These are phyloP conservation scores for Nomada goodeniana DNA, from an alignment of 2,888 invertebrate genomes.

Conservation along the genomic window DNA sequence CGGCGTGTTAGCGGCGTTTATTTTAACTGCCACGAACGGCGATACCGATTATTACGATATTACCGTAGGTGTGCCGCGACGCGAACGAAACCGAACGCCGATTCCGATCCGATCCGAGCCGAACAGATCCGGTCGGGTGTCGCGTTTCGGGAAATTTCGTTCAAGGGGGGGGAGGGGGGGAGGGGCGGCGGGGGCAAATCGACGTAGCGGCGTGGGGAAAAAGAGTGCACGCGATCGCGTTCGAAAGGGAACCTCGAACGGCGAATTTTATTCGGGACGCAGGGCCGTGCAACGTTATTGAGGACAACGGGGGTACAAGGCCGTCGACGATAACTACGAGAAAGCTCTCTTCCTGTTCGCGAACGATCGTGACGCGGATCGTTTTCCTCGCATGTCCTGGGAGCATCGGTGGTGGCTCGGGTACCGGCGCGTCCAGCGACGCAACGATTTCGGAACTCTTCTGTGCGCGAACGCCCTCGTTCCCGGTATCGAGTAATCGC, in stretches of 20 bases:
- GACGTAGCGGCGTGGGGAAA: no score
- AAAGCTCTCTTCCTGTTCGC: not conserved
- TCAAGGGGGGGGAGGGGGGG: no score
- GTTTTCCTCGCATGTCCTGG: slow-evolving; percentile 23
- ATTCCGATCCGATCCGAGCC: not conserved
- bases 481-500: slow-evolving; percentile 48
- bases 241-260: not conserved
- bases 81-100: slow-evolving; percentile 36
- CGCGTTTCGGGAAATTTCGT: slow-evolving; percentile 4
- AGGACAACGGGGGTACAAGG: not conserved
- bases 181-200: no score
- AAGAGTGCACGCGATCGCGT: no score
- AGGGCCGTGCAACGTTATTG: not conserved
- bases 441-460: slow-evolving; percentile 46
- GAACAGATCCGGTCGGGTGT: not conserved
- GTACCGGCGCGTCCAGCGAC: slow-evolving; percentile 1
- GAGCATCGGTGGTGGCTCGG: slow-evolving; percentile 3
- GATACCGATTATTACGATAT: slow-evolving; percentile 53
- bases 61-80: slow-evolving; percentile 53
- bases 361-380: slow-evolving; percentile 3
- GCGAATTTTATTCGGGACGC: not conserved
- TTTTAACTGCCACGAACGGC: slow-evolving; percentile 41
- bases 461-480: slow-evolving; percentile 43
- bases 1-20: slow-evolving; percentile 54
- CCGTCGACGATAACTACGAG: not conserved